Evolutionary conservation across 2,113 vertebrate genomes (phyloP), one percentile per base, ranked within the genome.

Genomic region (Mus spicilegus): DNA sequence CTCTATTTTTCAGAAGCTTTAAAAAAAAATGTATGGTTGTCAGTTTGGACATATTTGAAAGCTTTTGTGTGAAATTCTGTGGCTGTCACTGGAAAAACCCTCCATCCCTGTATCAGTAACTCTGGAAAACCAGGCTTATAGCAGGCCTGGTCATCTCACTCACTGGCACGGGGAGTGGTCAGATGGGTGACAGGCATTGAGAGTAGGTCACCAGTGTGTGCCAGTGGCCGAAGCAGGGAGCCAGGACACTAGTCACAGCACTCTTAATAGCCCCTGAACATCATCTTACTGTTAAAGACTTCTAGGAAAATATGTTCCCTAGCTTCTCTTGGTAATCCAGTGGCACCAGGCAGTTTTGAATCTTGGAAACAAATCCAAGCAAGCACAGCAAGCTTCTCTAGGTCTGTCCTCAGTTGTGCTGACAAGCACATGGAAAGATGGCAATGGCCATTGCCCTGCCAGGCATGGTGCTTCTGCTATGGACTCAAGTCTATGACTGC

Each of bases 241-340:
- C 90, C 93, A 95, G 33, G 42, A 84, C 49, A 72, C 58, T 42
- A 84, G 90, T 93, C 85, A 82, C n/a, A 75, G 36, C 54, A 92
- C 90, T 72, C 77, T 90, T 80, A 92, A 90, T 86, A 97, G 91
- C 46, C 88, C 87, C 56, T 96, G 85, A 73, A 51, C 77, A 91
- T 85, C 89, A 69, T 89, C 89, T 92, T 67, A 78, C 73, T 87
- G 78, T 90, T 93, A 84, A 95, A 93, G 96, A 97, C 97, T 96
- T 97, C 95, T 93, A 97, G 97, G 96, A 96, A 97, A 95, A 30
- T 82, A 77, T 86, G 65, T 76, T 61, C 92, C 51, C 46, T 87
- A 84, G 61, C 93, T 95, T 93, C 86, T 91, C 26, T 94, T 93
- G 75, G 46, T 95, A 95, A 96, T n/a, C 80, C 22, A 77, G 0